phyloP scores from a whole-genome alignment of 1,140 invertebrate genomes.

The Drosophila sp. region DNA sequence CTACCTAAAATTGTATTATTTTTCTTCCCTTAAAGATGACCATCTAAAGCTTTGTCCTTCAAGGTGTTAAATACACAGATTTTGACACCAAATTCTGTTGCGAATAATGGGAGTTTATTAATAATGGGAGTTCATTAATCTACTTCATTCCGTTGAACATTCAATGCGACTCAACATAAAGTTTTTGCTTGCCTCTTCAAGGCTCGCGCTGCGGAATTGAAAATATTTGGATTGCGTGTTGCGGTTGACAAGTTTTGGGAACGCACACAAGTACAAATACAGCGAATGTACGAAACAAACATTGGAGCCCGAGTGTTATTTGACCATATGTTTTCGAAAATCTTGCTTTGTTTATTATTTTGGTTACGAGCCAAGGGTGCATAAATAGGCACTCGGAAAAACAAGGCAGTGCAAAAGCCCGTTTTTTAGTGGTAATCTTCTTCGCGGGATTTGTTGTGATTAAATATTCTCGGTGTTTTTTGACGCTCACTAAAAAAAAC shows the following conservation, averaged over 20 bases:
- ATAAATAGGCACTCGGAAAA: not conserved
- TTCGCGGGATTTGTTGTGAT: too few relatives aligned
- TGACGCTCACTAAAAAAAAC: too few relatives aligned
- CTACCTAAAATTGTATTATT: too few relatives aligned
- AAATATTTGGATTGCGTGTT: constrained; percentile 5
- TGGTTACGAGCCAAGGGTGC: not conserved
- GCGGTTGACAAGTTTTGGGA: not conserved
- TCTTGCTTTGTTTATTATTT: not conserved
- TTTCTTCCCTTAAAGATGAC: too few relatives aligned
- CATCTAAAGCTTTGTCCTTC: too few relatives aligned
- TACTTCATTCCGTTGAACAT: not conserved
- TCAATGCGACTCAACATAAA: not conserved
- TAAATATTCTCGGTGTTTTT: too few relatives aligned
- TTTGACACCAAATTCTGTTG: not conserved
- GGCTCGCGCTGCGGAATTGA: not conserved
- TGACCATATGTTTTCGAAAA: not conserved
- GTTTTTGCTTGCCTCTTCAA: not conserved
- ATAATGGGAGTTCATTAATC: not conserved
- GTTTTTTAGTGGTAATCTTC: too few relatives aligned
- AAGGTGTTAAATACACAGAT: too few relatives aligned
- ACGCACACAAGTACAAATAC: not conserved
- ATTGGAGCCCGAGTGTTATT: not conserved
- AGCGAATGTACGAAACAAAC: not conserved
- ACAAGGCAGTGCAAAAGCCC: too few relatives aligned
- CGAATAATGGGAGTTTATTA: not conserved